Evolutionary conservation across 2,888 invertebrate genomes (phyloP).

Genomic region (Coelinius sp.): DNA sequence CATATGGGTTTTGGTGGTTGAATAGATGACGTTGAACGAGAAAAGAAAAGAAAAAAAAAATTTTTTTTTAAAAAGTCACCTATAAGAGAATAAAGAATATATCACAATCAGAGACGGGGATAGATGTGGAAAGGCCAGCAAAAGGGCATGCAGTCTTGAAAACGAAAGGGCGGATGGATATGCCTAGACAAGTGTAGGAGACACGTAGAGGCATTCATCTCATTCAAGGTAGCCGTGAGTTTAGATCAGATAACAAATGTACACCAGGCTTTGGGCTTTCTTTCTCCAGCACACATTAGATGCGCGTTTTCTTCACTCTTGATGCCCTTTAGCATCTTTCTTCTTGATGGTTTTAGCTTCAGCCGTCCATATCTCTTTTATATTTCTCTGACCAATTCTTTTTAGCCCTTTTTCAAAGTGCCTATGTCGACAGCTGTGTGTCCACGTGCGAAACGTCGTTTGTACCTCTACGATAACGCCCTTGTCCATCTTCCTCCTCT

Average conservation of each 20-base stretch:
- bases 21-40: not conserved
- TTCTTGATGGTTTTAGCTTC: slow-evolving; percentile 21
- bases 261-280: slow-evolving; percentile 57
- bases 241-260: slow-evolving; percentile 69
- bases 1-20: slow-evolving; percentile 9
- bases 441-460: slow-evolving; percentile 52
- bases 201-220: slow-evolving; percentile 70
- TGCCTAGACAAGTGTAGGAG: slow-evolving; percentile 69
- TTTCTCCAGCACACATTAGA: slow-evolving; percentile 20
- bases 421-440: slow-evolving; percentile 39
- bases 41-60: not conserved
- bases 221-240: slow-evolving; percentile 68
- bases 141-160: slow-evolving; percentile 64
- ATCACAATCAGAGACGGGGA: slow-evolving; percentile 47
- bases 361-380: slow-evolving; percentile 15
- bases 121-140: slow-evolving; percentile 61
- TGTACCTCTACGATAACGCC: slow-evolving; percentile 34
- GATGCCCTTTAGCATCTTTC: slow-evolving; percentile 43
- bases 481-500: slow-evolving; percentile 19
- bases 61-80: no score
- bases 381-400: slow-evolving; percentile 1
- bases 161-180: slow-evolving; percentile 68
- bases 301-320: slow-evolving; percentile 36
- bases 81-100: not conserved
- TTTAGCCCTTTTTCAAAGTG: slow-evolving; percentile 16